Evolutionary conservation across 2,888 invertebrate species (phyloP).

Genomic region (Euspilapteryx auroguttella): DNA sequence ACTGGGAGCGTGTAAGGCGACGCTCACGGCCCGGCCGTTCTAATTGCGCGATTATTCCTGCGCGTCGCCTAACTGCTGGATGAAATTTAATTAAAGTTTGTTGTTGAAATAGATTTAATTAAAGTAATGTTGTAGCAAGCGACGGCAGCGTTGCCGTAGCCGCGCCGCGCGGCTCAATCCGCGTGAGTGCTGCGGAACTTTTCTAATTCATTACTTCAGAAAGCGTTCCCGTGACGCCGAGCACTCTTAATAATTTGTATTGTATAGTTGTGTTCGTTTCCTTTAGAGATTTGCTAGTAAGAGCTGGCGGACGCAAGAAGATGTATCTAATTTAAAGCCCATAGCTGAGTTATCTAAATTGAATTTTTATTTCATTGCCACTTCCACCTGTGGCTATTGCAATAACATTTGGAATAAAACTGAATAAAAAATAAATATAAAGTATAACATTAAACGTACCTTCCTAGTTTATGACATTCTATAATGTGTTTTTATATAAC

Average conservation of each 20-base stretch:
- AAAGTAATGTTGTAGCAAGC: conserved; percentile 60
- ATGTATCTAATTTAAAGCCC: too few species aligned
- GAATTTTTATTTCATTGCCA: too few species aligned
- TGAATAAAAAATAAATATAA: too few species aligned
- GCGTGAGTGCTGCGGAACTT: conserved; percentile 60
- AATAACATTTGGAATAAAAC: too few species aligned
- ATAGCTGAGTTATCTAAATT: too few species aligned
- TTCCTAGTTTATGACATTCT: too few species aligned
- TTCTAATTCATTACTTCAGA: conserved; percentile 62
- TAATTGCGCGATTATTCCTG: conserved; percentile 62
- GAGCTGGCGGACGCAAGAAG: too few species aligned
- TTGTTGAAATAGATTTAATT: conserved; percentile 66
- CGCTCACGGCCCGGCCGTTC: conserved; percentile 54
- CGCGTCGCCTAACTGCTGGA: conserved; percentile 61
- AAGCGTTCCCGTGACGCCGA: conserved; percentile 58
- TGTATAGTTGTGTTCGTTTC: conserved; percentile 45
- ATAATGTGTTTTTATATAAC: too few species aligned
- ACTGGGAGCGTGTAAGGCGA: conserved; percentile 58
- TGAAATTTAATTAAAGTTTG: conserved; percentile 65
- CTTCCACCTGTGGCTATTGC: too few species aligned
- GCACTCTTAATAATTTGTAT: conserved; percentile 62
- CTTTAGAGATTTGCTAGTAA: conserved; percentile 20
- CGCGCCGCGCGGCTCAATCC: conserved; percentile 45
- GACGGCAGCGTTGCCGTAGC: conserved; percentile 36
- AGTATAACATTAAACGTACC: too few species aligned